These are phyloP conservation scores for Polypterus bichir DNA, from an alignment of 2,113 vertebrate species.

Conservation along the genomic window DNA sequence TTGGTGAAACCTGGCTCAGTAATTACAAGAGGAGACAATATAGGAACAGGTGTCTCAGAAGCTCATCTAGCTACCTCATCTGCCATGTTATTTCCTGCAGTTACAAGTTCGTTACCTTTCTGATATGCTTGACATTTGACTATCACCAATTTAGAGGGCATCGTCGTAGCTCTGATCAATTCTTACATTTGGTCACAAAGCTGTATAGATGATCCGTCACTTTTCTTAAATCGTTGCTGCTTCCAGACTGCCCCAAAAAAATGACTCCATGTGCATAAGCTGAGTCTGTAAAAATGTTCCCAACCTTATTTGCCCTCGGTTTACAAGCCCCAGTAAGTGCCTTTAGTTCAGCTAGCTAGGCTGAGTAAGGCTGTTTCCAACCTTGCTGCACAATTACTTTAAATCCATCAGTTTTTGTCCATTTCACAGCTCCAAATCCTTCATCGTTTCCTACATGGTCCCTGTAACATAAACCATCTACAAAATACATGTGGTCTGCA, in stretches of 20 bases:
- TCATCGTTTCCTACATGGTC: background rate
- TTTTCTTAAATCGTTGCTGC: background rate
- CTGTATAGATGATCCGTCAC: too few species aligned
- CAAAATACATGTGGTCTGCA: background rate
- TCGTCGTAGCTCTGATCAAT: background rate
- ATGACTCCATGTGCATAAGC: slow-evolving; percentile 3
- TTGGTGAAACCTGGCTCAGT: background rate
- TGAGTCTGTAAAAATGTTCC: slow-evolving; percentile 7
- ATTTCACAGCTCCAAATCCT: background rate
- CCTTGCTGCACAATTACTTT: background rate
- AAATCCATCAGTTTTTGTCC: background rate
- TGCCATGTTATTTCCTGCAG: background rate
- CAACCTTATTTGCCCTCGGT: background rate
- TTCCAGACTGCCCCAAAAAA: background rate
- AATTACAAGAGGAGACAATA: background rate
- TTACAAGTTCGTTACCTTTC: background rate
- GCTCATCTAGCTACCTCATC: background rate
- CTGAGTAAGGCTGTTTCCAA: slow-evolving; percentile 5
- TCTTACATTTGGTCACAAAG: too few species aligned
- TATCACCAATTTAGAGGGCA: background rate
- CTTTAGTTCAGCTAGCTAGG: slow-evolving; percentile 5
- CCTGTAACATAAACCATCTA: slow-evolving; percentile 6
- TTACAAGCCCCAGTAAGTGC: slow-evolving; percentile 1
- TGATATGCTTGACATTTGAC: background rate
- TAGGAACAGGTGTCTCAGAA: background rate